These are phyloP conservation scores for Sericinus montela DNA, from an alignment of 2,888 invertebrate species.

Conservation along the genomic window DNA sequence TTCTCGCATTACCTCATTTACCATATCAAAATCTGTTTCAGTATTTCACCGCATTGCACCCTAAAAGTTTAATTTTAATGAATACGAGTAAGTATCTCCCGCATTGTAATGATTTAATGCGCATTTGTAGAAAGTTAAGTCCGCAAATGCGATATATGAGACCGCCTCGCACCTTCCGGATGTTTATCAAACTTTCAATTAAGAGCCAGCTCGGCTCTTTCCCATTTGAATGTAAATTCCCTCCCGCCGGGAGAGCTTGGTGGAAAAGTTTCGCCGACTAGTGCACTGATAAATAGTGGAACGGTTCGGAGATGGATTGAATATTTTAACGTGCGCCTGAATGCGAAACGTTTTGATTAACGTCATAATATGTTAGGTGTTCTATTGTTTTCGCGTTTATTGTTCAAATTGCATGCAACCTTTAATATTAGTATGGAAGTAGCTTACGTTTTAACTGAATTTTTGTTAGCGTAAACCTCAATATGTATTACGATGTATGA, in stretches of 20 bases:
- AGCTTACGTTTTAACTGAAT: too few species aligned
- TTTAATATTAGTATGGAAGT: too few species aligned
- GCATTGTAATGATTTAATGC: slow-evolving; percentile 13
- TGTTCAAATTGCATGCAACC: not conserved
- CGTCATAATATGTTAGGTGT: not conserved
- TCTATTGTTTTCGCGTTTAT: not conserved
- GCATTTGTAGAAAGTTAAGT: slow-evolving; percentile 11
- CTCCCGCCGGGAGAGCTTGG: slow-evolving; percentile 25
- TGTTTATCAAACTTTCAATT: slow-evolving; percentile 69
- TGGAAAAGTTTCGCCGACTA: slow-evolving; percentile 36
- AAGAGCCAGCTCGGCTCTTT: slow-evolving; percentile 51
- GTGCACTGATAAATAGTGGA: slow-evolving; percentile 39
- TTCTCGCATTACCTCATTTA: too few species aligned
- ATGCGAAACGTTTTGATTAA: slow-evolving; percentile 15
- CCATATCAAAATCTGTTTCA: not conserved
- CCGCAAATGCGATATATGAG: slow-evolving; percentile 18
- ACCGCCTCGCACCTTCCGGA: slow-evolving; percentile 25
- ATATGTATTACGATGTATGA: too few species aligned
- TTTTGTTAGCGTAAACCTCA: too few species aligned
- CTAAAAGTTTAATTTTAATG: not conserved
- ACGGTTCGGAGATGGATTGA: slow-evolving; percentile 22
- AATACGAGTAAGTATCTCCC: slow-evolving; percentile 5
- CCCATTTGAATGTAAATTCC: slow-evolving; percentile 70
- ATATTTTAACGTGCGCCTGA: slow-evolving; percentile 9
- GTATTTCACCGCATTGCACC: not conserved